Evolutionary conservation across 2,113 vertebrate species (phyloP).

Genomic region (Nanger granti): DNA sequence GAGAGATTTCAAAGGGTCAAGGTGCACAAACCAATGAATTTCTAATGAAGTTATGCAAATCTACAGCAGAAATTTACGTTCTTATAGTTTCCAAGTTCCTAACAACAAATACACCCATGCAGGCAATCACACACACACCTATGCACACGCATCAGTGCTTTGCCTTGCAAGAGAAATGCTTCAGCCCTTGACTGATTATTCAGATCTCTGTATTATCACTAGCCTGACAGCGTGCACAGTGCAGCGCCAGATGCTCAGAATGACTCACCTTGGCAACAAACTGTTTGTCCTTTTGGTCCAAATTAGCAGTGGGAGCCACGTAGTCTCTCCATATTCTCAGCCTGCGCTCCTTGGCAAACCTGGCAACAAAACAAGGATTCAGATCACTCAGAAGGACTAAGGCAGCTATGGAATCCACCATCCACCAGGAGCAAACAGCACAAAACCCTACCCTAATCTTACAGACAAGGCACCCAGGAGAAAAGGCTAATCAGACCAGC

Average conservation of each 20-base stretch:
- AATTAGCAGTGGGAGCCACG: constrained; percentile 94
- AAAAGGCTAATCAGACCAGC: not conserved
- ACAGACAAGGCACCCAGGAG: not conserved
- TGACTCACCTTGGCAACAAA: constrained; percentile 95
- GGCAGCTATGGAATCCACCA: not conserved
- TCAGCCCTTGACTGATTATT: not conserved
- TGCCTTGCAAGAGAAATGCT: not conserved
- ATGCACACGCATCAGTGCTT: not conserved
- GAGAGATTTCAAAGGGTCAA: not conserved
- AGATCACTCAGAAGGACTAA: not conserved
- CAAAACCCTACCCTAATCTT: not conserved
- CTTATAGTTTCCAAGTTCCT: not conserved
- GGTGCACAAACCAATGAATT: not conserved
- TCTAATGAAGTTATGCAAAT: not conserved
- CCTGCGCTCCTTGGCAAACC: constrained; percentile 95
- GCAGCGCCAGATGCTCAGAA: not conserved
- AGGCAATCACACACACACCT: not conserved
- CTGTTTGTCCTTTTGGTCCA: constrained; percentile 98
- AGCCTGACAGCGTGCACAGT: not conserved
- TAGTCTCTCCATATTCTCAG: constrained; percentile 98
- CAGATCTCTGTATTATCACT: not conserved
- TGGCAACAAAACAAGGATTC: constrained; percentile 51
- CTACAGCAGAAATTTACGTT: not conserved
- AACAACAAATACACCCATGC: not conserved
- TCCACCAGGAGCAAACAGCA: not conserved